A percentile compares a stretch with the other conserved stretches of the same genome.
These are phyloP conservation scores for Oriolus oriolus DNA, from an alignment of 2,113 vertebrate species.

Conservation along the genomic window DNA sequence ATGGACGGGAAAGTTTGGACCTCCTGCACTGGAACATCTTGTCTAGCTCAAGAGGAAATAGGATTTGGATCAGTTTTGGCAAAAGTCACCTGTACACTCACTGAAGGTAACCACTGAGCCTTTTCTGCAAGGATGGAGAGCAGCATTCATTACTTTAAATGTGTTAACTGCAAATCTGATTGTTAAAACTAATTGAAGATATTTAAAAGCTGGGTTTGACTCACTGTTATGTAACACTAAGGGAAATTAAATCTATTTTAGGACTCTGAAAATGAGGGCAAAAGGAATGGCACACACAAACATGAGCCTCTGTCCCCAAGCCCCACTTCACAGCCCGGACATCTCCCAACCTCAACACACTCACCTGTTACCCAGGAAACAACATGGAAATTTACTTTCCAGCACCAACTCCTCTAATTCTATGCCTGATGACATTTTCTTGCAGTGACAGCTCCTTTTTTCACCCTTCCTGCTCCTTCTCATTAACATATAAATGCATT, in stretches of 20 bases:
- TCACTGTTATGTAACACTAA: background rate
- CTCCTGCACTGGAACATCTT: background rate
- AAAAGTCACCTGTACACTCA: background rate
- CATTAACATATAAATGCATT: background rate
- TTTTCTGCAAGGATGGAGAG: background rate
- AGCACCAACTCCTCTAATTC: background rate
- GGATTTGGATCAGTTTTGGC: background rate
- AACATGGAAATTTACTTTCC: background rate
- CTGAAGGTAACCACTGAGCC: background rate
- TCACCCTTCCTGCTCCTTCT: background rate
- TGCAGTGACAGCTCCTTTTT: background rate
- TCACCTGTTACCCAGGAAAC: background rate
- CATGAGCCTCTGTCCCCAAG: background rate
- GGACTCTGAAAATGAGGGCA: background rate
- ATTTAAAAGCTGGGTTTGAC: background rate
- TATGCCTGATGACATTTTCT: background rate
- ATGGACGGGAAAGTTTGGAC: background rate
- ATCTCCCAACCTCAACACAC: background rate
- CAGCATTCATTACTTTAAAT: background rate
- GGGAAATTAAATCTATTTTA: slow-evolving; percentile 4
- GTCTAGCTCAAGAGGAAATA: background rate
- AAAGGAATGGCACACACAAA: background rate
- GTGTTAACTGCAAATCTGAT: background rate
- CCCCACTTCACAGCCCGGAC: background rate
- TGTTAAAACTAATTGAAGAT: background rate